Evolutionary conservation across 2,797 vertebrate species (phyloP).

Genomic region (Pogoniulus pusillus): DNA sequence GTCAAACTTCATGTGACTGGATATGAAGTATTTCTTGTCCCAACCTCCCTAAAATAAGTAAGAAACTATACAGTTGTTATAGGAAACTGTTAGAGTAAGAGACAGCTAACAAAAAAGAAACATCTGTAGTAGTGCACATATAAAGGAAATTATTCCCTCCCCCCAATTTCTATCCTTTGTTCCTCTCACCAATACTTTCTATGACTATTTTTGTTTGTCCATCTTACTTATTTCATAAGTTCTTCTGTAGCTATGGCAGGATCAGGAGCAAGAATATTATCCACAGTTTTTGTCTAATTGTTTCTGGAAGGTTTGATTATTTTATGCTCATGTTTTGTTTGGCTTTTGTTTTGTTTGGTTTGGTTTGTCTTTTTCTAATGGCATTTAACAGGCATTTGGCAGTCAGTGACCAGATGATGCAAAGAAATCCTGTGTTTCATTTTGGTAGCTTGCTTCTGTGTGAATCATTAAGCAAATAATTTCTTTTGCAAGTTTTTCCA

Average conservation of each 20-base stretch:
- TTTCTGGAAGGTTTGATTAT: not conserved
- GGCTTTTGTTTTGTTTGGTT: too few species aligned
- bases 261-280: not conserved
- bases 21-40: not conserved
- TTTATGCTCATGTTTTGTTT: too few species aligned
- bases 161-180: not conserved
- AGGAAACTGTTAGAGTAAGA: not conserved
- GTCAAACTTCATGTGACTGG: not conserved
- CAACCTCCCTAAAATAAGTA: not conserved
- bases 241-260: not conserved
- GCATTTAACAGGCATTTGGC: not conserved
- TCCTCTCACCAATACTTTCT: not conserved
- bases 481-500: not conserved
- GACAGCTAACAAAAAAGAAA: not conserved
- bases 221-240: not conserved
- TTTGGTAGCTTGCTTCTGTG: not conserved
- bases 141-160: not conserved
- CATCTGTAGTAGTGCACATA: not conserved
- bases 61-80: not conserved
- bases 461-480: not conserved
- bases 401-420: not conserved
- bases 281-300: not conserved
- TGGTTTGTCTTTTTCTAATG: not conserved
- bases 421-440: not conserved
- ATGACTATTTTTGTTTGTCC: not conserved